Base-by-base conservation (phyloP, 2,888 invertebrate species). In the Tholera decimalis region DNA sequence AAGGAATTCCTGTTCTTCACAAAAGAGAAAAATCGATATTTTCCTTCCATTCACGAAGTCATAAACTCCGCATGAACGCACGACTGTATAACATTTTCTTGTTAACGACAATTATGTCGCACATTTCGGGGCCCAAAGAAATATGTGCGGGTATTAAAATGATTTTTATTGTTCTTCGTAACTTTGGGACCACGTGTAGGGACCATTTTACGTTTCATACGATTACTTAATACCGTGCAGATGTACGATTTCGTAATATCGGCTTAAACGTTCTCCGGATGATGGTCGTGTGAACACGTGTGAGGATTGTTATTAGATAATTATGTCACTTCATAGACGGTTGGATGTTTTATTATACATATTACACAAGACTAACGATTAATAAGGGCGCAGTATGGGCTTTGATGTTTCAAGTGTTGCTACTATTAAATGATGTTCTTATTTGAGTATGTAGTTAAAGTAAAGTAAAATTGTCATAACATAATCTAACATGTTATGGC, bases 201-300 rank as follows among this genome's bases (percentile, higher is more conserved):
- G 24, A 49, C 41, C 64, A 53, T 62, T 65, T 60, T 76, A 65
- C 57, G 54, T n/a, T n/a, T 15, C 11, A 61, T 54, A 58, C 39
- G 70, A 69, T 75, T 70, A 62, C 72, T 77, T 83, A 55, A 66
- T 77, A 74, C 71, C 67, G 53, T 77, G 85, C 91, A 91, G 89
- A 90, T 91, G 89, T 88, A 86, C 79, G 86, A 86, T 89, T 91
- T 90, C 85, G 82, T 88, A 85, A 89, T 88, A 90, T 85, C 82
- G 84, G 85, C 89, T 87, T 88, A 87, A 80, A 79, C 77, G 78
- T 79, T 77, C 69, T n/a, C 54, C 65, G 77, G 69, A 69, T 77
- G 64, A 77, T 68, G 79, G 68, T 58, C 60, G 71, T 76, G 77
- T 75, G 80, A 86, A 86, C 86, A 87, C 82, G 86, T 85, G 87